Evolutionary conservation across 2,113 vertebrate species (phyloP), one percentile per base, ranked within the genome.

Genomic region (Grus americana): DNA sequence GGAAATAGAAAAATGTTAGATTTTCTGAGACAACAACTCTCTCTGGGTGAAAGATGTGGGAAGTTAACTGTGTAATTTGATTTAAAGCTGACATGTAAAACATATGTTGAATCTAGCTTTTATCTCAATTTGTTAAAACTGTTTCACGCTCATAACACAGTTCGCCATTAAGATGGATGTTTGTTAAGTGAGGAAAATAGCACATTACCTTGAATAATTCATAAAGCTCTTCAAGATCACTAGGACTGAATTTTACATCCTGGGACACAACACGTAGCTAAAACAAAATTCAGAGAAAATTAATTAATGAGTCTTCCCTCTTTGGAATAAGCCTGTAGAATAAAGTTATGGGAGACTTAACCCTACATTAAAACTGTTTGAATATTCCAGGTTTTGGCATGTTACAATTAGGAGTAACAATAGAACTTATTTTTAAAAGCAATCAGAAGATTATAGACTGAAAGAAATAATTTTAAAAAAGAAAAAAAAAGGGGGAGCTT

Each of bases 201-300:
- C 55, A 90, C 13, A n/a, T 65, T 98, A 99, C 99, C 99, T 99
- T 99, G 98, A 99, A 99, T 91, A 99, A 97, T 72, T 98, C 96
- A 94, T 99, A 99, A 87, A 99, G 99, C 72, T 99, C 98, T 71
- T 99, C 99, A 92, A 99, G 97, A 85, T 99, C 98, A 76, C 97
- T 94, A 52, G 97, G 91, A 85, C 90, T 98, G 92, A 99, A 98
- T 96, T 98, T 98, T 90, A 99, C 99, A 81, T 99, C 99, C 95
- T 99, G 99, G 75, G 99, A 99, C 76, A 99, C 98, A 88, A 99
- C 99, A 66, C 99, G 99, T 40, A 99, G 97, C 99, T 99, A 96
- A 95, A 92, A 97, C n/a, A 96, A 72, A 92, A 97, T 84, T 14
- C 79, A 88, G 78, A 87, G 40, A 81, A 88, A 92, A 55, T 17